Base-by-base conservation (phyloP, 2,888 invertebrate species). In the Ophraella communa region DNA sequence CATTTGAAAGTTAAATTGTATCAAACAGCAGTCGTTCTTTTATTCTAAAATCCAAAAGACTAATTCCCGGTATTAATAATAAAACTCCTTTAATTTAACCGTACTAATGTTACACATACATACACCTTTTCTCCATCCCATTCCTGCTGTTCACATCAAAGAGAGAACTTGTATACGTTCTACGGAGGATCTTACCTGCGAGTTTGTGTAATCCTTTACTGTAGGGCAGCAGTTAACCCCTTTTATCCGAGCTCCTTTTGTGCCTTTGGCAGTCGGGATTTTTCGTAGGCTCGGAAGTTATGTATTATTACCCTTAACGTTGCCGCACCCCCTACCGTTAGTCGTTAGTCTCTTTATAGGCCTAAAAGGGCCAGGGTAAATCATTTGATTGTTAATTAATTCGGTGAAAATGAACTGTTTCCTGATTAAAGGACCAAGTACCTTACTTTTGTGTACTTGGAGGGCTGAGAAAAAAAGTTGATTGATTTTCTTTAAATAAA, bases 161-260 rank as follows among this genome's bases (percentile, higher is more conserved):
- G 59, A 57, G 57, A 30, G 47, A 57, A 63, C 45, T 58, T 58
- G 63, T 58, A 53, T 61, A 65, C 64, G 64, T 61, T 67, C 64
- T 55, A n/a, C n/a, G n/a, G 53, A 42, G 57, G 62, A 67, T 67
- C 64, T 62, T 62, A 67, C 64, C 67, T 67, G 64, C 57, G 58
- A 64, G 67, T 57, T 64, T 61, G 62, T 53, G 60, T 64, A 67
- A 64, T 57, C 58, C 64, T 55, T 55, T 56, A 60, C 65, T 61
- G 39, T 59, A 62, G 62, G 64, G 64, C 64, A 54, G 58, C 61
- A 62, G 64, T 47, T 61, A 64, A 54, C 49, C 67, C 62, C 56
- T 64, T 64, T 59, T 59, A 64, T 57, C 62, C 54, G 23, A 35
- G 33, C 39, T 39, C 62, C 54, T 57, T 58, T 62, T 62, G 59